Evolutionary conservation across 2,888 invertebrate species (phyloP), one percentile per base, ranked within the genome.

Genomic region (Dynastes maya): DNA sequence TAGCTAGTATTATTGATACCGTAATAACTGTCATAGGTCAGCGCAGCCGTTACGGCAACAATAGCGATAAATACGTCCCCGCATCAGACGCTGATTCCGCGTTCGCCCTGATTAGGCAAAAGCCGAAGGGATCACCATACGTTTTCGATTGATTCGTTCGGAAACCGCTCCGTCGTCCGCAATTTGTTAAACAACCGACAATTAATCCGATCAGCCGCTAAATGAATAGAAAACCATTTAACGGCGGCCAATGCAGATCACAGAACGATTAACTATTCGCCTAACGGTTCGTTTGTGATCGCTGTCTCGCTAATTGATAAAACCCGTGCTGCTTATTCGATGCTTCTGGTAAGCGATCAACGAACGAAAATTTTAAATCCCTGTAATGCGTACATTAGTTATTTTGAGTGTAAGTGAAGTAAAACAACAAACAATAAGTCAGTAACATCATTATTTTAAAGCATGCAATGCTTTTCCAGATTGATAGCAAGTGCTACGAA

Each of bases 151-250:
- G 76, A 65, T 76, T 76, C 67, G 53, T 49, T 76, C 72, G 22
- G 51, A 72, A 72, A 72, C 72, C 72, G 72, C 72, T 58, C 61
- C 72, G 72, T 72, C 72, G 72, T 72, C 67, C 76, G 76, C 64
- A 76, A 76, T 76, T 76, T 76, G 76, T 76, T 76, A 76, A 76
- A 76, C 67, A 72, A 76, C 76, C 63, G 45, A 67, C 76, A 76
- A 76, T 76, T 76, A 67, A 67, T 76, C 53, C 76, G 76, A 76
- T 76, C 67, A 76, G 65, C 67, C 76, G 76, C 65, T 63, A 76
- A 76, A 76, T 64, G 76, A 76, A 76, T 76, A 76, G 76, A 67
- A 76, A 76, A 76, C 32, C 76, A 37, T 76, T 76, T 76, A 76
- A 67, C 64, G 67, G 65, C 53, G 72, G 67, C 76, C 76, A 22